Base-by-base conservation (phyloP, 1,140 invertebrate species). In the Bombyx mandarina region DNA sequence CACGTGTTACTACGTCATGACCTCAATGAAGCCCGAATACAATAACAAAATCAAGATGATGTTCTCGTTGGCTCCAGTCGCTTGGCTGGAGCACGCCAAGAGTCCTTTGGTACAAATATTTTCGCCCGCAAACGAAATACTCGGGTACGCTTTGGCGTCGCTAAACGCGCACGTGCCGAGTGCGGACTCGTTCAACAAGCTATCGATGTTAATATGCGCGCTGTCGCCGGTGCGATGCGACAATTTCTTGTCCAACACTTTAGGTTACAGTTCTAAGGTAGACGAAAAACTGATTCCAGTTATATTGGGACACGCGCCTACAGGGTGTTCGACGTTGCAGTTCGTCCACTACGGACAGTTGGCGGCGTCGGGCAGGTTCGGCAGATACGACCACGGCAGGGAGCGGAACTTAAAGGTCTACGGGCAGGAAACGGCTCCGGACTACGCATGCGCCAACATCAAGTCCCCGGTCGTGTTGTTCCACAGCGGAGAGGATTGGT, bases 271-370 rank as follows among this genome's bases (percentile, higher is more conserved):
- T 62, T 62, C 65, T 0, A 83, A 84, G 3, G 84, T 91, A 60
- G 74, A 90, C 22, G 86, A 90, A 46, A 82, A 81, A 63, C 73
- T 93, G 67, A 65, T 94, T 7, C 89, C 93, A 0, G 90, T 96
- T 0, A 93, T 96, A 63, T 84, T 93, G 22, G 90, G 91, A 1
- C 94, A 97, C 69, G 89, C 91, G n/a, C 95, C 96, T 1, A 92
- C 94, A 6, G 94, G 94, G 6, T 91, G 94, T 0, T 94, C 94
- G 0, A 91, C 91, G 53, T 90, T 92, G 66, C 94, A 96, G 71
- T 80, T 97, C n/a, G 85, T 94, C 22, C 93, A 95, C 69, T 94
- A 89, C 63, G 91, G 90, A 0, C 93, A 93, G 67, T 81, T 91
- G 22, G 89, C 89, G 9, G 77, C 88, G n/a, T 89, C 86, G 0